phyloP scores from a whole-genome alignment of 1,140 invertebrate species.

The Tetraneura akinire region DNA sequence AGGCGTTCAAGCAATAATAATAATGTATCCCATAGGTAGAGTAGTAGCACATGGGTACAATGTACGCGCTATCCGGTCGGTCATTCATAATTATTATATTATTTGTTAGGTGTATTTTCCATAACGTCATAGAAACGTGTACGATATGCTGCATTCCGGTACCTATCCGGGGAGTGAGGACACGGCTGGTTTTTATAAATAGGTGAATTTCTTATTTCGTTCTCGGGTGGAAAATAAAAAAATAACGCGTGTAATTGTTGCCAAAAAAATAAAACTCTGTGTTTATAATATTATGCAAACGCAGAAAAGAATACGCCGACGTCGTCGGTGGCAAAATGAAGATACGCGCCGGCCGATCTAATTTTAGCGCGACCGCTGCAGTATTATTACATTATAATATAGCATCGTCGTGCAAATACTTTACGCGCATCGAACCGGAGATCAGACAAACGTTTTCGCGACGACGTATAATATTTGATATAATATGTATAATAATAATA shows the following conservation, averaged over 20 bases:
- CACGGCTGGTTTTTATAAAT: slow-evolving; percentile 35
- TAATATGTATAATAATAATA: too few species aligned
- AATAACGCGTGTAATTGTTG: slow-evolving; percentile 25
- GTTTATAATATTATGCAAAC: background rate
- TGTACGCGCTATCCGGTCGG: background rate
- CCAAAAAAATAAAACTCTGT: slow-evolving; percentile 22
- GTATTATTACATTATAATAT: too few species aligned
- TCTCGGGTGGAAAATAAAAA: slow-evolving; percentile 14
- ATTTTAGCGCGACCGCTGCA: background rate
- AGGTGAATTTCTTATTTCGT: background rate
- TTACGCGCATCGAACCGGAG: slow-evolving; percentile 6
- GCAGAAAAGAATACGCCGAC: background rate
- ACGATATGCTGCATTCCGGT: too few species aligned
- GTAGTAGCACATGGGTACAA: background rate
- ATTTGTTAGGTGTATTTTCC: too few species aligned
- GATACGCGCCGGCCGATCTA: slow-evolving; percentile 14
- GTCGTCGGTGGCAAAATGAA: background rate
- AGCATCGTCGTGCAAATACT: slow-evolving; percentile 8
- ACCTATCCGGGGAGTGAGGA: background rate
- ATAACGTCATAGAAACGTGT: background rate
- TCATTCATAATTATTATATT: too few species aligned
- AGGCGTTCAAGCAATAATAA: slow-evolving; percentile 9
- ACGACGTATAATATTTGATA: too few species aligned
- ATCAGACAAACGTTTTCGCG: slow-evolving; percentile 7
- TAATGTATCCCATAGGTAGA: too few species aligned